Conservation (phyloP, 2,113 vertebrate species). For the Pseudopipra pipra region DNA sequence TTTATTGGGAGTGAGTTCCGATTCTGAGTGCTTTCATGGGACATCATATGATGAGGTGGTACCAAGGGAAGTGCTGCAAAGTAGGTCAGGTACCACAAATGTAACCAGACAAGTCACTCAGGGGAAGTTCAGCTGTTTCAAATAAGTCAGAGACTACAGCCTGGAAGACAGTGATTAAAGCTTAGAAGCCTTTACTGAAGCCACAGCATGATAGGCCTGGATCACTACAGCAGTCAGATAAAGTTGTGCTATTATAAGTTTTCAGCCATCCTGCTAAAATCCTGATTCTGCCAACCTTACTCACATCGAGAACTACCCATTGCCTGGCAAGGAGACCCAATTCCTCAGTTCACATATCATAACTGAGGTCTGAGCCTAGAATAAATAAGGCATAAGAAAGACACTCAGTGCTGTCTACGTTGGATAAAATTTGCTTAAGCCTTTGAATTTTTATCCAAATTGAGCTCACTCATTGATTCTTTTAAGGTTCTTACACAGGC, state of each 20-base stretch:
- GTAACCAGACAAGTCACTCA: conserved; percentile 51
- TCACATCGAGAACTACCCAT: background rate
- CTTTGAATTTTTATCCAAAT: background rate
- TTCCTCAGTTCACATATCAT: background rate
- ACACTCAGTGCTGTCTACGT: background rate
- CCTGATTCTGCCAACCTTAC: background rate
- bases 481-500: background rate
- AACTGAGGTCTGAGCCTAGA: background rate
- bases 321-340: background rate
- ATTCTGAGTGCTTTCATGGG: conserved; percentile 54
- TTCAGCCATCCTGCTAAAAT: background rate
- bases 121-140: conserved; percentile 48
- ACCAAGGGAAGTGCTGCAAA: conserved; percentile 51
- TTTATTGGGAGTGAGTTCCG: conserved; percentile 39
- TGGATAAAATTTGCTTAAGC: background rate
- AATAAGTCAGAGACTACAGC: conserved; percentile 32
- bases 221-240: background rate
- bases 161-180: conserved; percentile 39
- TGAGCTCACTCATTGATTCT: background rate
- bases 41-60: conserved; percentile 25
- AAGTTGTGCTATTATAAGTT: background rate
- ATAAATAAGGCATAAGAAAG: conserved; percentile 38
- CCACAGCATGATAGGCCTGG: background rate
- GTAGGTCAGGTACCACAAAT: conserved; percentile 65
- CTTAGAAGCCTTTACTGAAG: conserved; percentile 25